Evolutionary conservation across 2,113 vertebrate genomes (phyloP).

Genomic region (Campylorhamphus procurvoides): DNA sequence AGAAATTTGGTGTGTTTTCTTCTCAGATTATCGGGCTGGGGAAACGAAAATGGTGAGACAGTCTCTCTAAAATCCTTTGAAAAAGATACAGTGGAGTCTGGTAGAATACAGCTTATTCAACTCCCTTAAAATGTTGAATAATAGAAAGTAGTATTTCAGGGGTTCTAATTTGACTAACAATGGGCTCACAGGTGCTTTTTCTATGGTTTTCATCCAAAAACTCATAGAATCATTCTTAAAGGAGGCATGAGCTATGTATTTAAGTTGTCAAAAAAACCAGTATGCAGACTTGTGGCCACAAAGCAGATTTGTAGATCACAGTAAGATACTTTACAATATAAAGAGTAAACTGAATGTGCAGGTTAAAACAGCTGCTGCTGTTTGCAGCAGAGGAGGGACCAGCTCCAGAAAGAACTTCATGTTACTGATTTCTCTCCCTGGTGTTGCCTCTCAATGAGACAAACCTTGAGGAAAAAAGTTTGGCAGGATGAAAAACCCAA

Average conservation of each 20-base stretch:
- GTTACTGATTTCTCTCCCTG: background rate
- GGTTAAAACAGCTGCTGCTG: background rate
- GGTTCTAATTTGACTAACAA: background rate
- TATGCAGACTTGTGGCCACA: background rate
- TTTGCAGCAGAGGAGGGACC: background rate
- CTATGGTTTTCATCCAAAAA: background rate
- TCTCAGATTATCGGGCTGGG: background rate
- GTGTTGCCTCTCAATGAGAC: background rate
- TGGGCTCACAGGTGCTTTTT: constrained; percentile 17
- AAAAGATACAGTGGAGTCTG: background rate
- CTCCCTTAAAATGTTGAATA: background rate
- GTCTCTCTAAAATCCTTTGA: background rate
- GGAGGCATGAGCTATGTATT: background rate
- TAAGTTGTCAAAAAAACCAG: background rate
- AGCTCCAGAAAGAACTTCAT: background rate
- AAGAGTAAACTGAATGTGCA: background rate
- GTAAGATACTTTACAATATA: background rate
- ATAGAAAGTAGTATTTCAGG: background rate
- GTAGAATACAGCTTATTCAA: constrained; percentile 17
- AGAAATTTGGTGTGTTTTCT: background rate
- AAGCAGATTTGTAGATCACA: background rate
- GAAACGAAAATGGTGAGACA: background rate
- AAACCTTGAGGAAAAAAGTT: background rate
- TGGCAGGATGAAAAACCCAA: background rate
- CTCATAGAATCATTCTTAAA: background rate